Base-by-base conservation (phyloP, 2,888 invertebrate species). In the Trichogramma evanescens region DNA sequence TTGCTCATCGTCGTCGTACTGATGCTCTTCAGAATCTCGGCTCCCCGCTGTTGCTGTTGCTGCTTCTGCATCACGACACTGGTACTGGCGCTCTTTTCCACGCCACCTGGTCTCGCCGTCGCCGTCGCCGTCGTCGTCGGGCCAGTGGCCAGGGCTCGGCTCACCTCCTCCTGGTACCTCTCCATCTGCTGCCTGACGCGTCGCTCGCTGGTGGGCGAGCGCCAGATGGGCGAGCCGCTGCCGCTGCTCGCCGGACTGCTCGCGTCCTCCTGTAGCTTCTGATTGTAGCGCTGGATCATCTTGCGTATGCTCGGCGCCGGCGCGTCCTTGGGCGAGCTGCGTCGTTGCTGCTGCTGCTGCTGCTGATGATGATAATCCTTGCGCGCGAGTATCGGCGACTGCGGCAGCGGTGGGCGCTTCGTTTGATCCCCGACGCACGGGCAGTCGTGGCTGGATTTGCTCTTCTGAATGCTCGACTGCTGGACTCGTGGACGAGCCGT, bases 271-370 rank as follows among this genome's bases (percentile, higher is more conserved):
- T 63, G 63, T 0, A 66, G 80, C 57, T 80, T 84, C 83, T 63
- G 81, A 81, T 56, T 86, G 79, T 70, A 84, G 66, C 84, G 82
- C 50, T 85, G 86, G 69, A 88, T 84, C 86, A 88, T 89, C 58
- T 86, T 81, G 50, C 84, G 78, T 48, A 89, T 88, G 50, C 86
- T 86, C 0, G 88, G 87, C 1, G 88, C 85, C 2, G 26, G 26
- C 13, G 86, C 84, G 70, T 87, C 87, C 69, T 86, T 87, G 1
- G 80, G 71, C 13, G 81, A 78, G 8, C 80, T 80, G 63, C 80
- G 80, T 55, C 68, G 63, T 26, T 26, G 26, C 26, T 26, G 26
- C 26, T 26, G 26, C 26, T 26, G 26, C 26, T 26, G 26, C 0
- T 26, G 26, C 1, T 26, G 26, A 6, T 56, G 50, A 50, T 71